phyloP scores from a whole-genome alignment of 2,113 vertebrate genomes.

The Centrocercus urophasianus region DNA sequence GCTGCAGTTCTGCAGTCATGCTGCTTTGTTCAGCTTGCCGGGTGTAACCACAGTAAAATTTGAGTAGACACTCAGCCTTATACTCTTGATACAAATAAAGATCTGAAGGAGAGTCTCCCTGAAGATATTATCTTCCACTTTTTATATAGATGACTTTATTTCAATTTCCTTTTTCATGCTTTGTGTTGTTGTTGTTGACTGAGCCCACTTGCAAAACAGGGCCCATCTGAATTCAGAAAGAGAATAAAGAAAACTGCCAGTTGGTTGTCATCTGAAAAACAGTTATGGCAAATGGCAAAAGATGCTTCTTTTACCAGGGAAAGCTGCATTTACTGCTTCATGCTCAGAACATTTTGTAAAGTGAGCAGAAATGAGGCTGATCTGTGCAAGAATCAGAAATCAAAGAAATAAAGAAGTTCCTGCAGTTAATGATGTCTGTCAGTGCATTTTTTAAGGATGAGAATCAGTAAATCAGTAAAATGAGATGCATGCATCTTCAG shows the following conservation, averaged over 20 bases:
- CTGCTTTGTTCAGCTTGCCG: background rate
- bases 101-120: background rate
- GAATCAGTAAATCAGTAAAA: background rate
- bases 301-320: background rate
- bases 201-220: background rate
- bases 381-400: background rate
- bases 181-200: background rate
- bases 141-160: background rate
- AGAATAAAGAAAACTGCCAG: background rate
- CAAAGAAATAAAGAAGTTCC: slow-evolving; percentile 22
- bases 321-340: background rate
- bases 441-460: background rate
- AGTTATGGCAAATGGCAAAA: background rate
- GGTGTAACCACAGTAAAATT: background rate
- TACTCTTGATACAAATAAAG: background rate
- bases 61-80: background rate
- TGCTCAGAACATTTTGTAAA: background rate
- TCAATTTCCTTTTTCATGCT: background rate
- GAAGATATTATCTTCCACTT: background rate
- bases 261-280: background rate
- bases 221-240: background rate
- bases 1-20: background rate
- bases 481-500: background rate
- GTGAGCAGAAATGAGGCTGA: background rate
- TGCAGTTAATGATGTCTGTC: background rate